Base-by-base conservation (phyloP, 2,113 vertebrate species). In the Megaptera novaeangliae region DNA sequence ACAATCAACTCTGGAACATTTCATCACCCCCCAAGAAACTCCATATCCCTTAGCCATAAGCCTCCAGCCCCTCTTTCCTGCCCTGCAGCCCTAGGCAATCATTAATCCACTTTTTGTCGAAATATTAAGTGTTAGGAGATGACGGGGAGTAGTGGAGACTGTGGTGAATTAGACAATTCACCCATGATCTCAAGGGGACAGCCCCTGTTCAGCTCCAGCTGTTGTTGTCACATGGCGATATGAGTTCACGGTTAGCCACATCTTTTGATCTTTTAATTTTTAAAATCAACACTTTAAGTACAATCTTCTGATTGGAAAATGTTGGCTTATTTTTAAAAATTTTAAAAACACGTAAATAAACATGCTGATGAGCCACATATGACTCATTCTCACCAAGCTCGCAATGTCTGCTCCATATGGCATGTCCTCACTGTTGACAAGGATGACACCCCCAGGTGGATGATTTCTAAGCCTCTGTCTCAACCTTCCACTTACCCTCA, bases 231-330 rank as follows among this genome's bases (percentile, higher is more conserved):
- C 18, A 71, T 74, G 95, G 13, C 27, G 68, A 41, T 34, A 17
- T 18, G 39, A 93, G 69, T 68, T 89, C 57, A 57, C 11, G 57
- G 21, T 71, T 39, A 92, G 64, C 41, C 49, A 81, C 36, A 49
- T 63, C 78, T 83, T 97, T 86, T 86, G 21, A 81, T 74, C 83
- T 89, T 97, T 80, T 83, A 27, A 77, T 61, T 77, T 78, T 90
- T 66, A 72, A 87, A 93, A 49, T 55, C 61, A 69, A 23, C 46
- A 88, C 94, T 82, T 95, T 63, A 88, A 89, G 72, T 92, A 82
- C 46, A 92, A 87, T 75, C 64, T 90, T 41, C 90, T 84, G 66
- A 93, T 93, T 86, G 90, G 55, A 85, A 94, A 85, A 86, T 36
- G 20, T 69, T 89, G 78, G 27, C 21, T 86, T 86, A 66, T 66